Percentiles rank a stretch among this genome's conserved stretches.
These are phyloP conservation scores for Chlamydotis undulata DNA, from an alignment of 2,113 vertebrate genomes.

Conservation along the genomic window DNA sequence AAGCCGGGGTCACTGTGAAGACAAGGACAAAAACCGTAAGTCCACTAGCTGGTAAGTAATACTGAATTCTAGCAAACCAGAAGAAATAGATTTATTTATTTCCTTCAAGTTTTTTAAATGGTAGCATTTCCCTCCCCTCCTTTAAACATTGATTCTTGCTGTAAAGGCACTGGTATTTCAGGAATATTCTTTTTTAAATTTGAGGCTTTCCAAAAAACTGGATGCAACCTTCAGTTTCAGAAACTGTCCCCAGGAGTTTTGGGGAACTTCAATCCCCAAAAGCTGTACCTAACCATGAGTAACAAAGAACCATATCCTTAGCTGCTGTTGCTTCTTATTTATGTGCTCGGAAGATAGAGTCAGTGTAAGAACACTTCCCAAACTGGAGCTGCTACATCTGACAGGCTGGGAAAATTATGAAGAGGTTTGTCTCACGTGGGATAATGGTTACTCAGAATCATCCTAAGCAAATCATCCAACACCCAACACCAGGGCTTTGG, in stretches of 20 bases:
- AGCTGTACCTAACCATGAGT: neutral
- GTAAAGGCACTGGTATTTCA: neutral
- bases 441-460: neutral
- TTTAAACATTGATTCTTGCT: neutral
- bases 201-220: neutral
- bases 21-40: neutral
- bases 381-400: neutral
- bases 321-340: neutral
- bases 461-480: neutral
- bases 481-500: neutral
- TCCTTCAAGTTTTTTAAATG: neutral
- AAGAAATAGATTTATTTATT: neutral
- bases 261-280: neutral
- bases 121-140: neutral
- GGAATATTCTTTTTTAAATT: neutral
- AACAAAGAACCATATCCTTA: neutral
- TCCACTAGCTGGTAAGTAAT: neutral
- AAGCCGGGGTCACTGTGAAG: neutral
- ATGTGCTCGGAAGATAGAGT: neutral
- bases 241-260: neutral
- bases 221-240: neutral
- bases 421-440: neutral
- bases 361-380: neutral
- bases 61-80: neutral
- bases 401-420: neutral